Base-by-base conservation (phyloP, 2,888 invertebrate species). In the Trichopoda pennipes region DNA sequence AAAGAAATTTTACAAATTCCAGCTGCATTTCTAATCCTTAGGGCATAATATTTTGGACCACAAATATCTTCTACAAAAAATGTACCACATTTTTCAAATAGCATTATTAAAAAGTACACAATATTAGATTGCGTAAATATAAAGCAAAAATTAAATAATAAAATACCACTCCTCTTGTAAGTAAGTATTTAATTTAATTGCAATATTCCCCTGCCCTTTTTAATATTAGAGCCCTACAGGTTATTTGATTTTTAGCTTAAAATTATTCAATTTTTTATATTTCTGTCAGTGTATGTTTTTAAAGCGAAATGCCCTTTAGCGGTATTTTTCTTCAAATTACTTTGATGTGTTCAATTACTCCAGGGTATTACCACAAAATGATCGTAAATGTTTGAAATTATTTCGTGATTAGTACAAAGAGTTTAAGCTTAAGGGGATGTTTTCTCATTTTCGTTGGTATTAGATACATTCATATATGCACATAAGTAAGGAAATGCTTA, bases 381-480 rank as follows among this genome's bases (percentile, higher is more conserved):
- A 83, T 81, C 80, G 84, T 85, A 84, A 85, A 85, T 85, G 84
- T 84, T 84, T 84, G 74, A 85, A 84, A 86, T 86, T 85, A 86
- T 84, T 84, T 84, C 85, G 84, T 85, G 84, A 84, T 86, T 85
- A 85, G 85, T 82, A 80, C 70, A 64, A 68, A 83, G 70, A 76
- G 80, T 73, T 80, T 77, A 80, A 64, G 85, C 85, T 82, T 77
- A 77, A 77, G 82, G 85, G 76, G 73, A 63, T 70, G 72, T 64
- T 79, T 74, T 75, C 17, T 55, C 4, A 6, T 60, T n/a, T 28
- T 21, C 28, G 12, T 68, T 35, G 28, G 28, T 58, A 47, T 58
- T 35, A 74, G 53, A 56, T 53, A 21, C n/a, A n/a, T n/a, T n/a
- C n/a, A n/a, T n/a, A n/a, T n/a, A n/a, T n/a, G n/a, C n/a, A n/a